Conservation (phyloP, 2,888 invertebrate species). For the Cheilosia vulpina region DNA sequence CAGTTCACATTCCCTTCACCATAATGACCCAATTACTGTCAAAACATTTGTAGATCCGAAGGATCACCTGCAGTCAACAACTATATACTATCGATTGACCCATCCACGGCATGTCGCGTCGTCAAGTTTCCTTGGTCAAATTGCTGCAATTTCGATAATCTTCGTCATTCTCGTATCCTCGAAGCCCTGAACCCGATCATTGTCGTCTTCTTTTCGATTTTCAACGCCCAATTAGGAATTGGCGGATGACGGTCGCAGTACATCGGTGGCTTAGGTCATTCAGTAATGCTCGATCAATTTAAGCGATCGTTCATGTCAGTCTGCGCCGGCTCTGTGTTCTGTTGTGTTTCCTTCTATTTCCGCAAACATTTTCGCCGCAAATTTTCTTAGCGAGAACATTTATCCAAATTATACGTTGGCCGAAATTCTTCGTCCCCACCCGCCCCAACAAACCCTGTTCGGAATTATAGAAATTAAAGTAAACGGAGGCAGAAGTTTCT, state of each 20-base stretch:
- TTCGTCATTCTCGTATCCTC: constrained; percentile 54
- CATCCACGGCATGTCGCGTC: constrained; percentile 35
- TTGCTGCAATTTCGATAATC: constrained; percentile 72
- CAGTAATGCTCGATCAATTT: constrained; percentile 70
- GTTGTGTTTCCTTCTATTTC: constrained; percentile 58
- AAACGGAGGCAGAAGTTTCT: constrained; percentile 70
- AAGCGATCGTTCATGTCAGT: constrained; percentile 64
- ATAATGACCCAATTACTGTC: constrained; percentile 69
- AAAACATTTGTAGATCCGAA: constrained; percentile 55
- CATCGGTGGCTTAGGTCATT: constrained; percentile 61
- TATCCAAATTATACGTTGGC: constrained; percentile 69
- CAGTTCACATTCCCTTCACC: constrained; percentile 11
- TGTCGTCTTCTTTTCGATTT: constrained; percentile 9
- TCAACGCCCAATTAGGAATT: constrained; percentile 60
- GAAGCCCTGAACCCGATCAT: background rate
- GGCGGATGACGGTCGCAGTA: constrained; percentile 24
- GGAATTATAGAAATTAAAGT: constrained; percentile 74
- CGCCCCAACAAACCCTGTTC: constrained; percentile 26
- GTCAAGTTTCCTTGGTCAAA: constrained; percentile 56
- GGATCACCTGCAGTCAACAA: constrained; percentile 70
- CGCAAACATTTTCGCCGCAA: constrained; percentile 47
- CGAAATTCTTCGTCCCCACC: constrained; percentile 13
- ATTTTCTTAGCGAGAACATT: constrained; percentile 53
- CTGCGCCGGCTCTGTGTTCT: background rate
- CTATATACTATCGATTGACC: constrained; percentile 71